Base-by-base conservation (phyloP, 2,113 vertebrate genomes). In the Sylvietta virens region DNA sequence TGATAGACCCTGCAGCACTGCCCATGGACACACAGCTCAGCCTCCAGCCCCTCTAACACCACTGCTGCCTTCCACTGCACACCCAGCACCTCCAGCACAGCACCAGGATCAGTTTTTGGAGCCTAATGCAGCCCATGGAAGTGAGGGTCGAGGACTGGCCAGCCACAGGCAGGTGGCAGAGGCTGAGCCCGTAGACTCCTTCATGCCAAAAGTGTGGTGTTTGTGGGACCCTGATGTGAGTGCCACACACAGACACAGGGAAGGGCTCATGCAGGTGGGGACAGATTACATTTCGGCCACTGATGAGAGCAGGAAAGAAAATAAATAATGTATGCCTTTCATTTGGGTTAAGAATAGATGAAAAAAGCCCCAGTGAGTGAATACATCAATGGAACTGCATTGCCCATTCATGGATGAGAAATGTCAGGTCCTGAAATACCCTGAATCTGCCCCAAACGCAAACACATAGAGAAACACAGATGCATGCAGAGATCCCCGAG, bases 91-190 rank as follows among this genome's bases (percentile, higher is more conserved):
- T 13, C 22, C 84, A 89, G 51, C 37, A 20, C 1, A 71, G 66
- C 81, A 44, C n/a, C 44, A 54, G 26, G 26, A 8, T 15, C 4
- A 28, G 17, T 15, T 50, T 48, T 26, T 62, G 26, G 13, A 22
- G 9, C 42, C 51, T 67, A 23, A 21, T 2, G 27, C 21, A 11
- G 26, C 65, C 56, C 47, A 6, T 31, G 31, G 45, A 39, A 88
- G 14, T 9, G 30, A 72, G 45, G 39, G 26, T 23, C 0, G 0
- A 30, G 42, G n/a, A 27, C 37, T 1, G 1, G 18, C 0, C 2
- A 58, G 54, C 16, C 27, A 33, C 1, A 1, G 44, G 39, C 44
- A 28, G 20, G 26, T 1, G 5, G 69, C 57, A 83, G 81, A 79
- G 65, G 31, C 67, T 80, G 86, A 93, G 44, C n/a, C 14, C 28